Percentiles rank a stretch among this genome's conserved stretches.
Evolutionary conservation across 2,113 vertebrate species (phyloP).

Genomic region (Raja brachyura): DNA sequence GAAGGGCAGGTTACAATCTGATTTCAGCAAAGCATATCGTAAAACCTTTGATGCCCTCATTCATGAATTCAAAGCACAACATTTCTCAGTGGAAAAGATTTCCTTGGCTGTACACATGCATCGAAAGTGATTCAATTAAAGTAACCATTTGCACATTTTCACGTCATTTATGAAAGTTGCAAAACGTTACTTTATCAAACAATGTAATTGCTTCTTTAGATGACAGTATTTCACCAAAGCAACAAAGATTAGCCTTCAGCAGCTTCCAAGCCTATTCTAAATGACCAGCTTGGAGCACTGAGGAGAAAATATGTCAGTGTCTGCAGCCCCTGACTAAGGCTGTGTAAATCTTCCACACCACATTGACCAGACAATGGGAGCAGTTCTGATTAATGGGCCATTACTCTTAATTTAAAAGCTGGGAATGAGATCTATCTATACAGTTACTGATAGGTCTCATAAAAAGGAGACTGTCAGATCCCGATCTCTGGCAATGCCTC

Average conservation of each 20-base stretch:
- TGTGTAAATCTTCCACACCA: slow-evolving; percentile 37
- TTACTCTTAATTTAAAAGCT: slow-evolving; percentile 39
- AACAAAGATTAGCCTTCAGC: slow-evolving; percentile 32
- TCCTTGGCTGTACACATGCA: background rate
- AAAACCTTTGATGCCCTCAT: background rate
- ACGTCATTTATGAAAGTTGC: slow-evolving; percentile 2
- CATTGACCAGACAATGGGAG: slow-evolving; percentile 35
- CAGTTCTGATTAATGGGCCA: slow-evolving; percentile 35
- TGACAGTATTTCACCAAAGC: slow-evolving; percentile 17
- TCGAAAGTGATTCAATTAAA: background rate
- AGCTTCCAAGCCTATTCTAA: slow-evolving; percentile 15
- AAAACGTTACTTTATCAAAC: slow-evolving; percentile 28
- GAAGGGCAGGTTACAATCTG: background rate
- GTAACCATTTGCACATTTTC: background rate
- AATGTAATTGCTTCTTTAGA: slow-evolving; percentile 30
- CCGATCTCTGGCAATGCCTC: slow-evolving; percentile 31
- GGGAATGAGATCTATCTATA: slow-evolving; percentile 35
- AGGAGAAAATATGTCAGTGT: slow-evolving; percentile 36
- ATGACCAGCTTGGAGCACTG: slow-evolving; percentile 28
- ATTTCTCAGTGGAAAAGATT: background rate
- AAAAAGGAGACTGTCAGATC: slow-evolving; percentile 32
- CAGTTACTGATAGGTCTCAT: slow-evolving; percentile 36
- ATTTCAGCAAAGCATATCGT: background rate
- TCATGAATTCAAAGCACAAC: background rate
- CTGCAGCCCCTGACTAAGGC: slow-evolving; percentile 34